Evolutionary conservation across 2,113 vertebrate genomes (phyloP).

Genomic region (Passerina amoena): DNA sequence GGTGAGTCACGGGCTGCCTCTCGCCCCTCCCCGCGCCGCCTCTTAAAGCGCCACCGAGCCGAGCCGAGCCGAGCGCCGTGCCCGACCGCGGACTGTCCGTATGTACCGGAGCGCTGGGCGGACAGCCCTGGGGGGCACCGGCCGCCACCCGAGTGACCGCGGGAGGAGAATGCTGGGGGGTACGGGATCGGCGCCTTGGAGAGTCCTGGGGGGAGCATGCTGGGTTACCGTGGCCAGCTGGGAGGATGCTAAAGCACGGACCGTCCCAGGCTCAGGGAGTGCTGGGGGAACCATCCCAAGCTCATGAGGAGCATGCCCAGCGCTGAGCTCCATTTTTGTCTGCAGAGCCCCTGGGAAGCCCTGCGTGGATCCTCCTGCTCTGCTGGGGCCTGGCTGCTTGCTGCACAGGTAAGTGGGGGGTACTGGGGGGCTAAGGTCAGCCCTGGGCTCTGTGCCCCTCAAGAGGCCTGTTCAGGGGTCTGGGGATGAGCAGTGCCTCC

Average conservation of each 20-base stretch:
- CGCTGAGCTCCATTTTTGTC: not conserved
- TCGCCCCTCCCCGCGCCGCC: not conserved
- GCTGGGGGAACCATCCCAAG: too few relatives aligned
- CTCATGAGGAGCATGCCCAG: not conserved
- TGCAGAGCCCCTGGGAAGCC: not conserved
- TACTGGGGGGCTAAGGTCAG: rapidly evolving
- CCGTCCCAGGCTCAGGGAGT: not conserved
- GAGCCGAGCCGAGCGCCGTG: not conserved
- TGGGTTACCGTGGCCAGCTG: not conserved
- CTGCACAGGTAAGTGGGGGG: not conserved
- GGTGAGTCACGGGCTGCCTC: not conserved
- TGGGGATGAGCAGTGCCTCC: not conserved
- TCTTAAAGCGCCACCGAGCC: not conserved
- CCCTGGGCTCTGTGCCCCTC: rapidly evolving
- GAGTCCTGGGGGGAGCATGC: not conserved
- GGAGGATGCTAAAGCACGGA: not conserved
- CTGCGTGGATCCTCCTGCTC: not conserved
- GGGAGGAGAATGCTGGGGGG: not conserved
- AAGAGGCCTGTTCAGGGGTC: not conserved
- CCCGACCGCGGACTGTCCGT: not conserved
- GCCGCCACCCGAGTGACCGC: not conserved
- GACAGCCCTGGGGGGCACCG: not conserved
- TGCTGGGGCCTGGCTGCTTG: not conserved
- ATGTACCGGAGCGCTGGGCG: not conserved
- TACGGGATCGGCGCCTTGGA: not conserved